Evolutionary conservation across 2,888 invertebrate genomes (phyloP).

Genomic region (Dichetophora obliterata): DNA sequence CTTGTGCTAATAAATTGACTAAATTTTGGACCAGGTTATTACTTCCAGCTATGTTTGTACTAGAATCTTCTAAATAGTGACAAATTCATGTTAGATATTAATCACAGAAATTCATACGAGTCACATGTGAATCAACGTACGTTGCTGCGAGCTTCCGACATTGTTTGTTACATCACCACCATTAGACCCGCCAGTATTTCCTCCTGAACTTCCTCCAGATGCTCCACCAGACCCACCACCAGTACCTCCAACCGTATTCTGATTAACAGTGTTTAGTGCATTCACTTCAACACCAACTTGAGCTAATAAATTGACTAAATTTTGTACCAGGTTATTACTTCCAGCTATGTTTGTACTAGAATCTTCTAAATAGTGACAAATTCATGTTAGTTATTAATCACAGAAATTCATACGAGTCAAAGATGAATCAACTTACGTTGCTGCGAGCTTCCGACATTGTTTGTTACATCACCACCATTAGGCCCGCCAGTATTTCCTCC

Average conservation of each 20-base stretch:
- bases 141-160: neutral
- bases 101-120: neutral
- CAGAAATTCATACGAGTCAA: no score
- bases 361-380: neutral
- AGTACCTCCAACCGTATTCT: no score
- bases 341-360: neutral
- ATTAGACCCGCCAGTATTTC: neutral
- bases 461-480: neutral
- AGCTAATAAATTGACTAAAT: conserved; percentile 7
- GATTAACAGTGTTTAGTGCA: conserved; percentile 23
- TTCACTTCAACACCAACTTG: conserved; percentile 22
- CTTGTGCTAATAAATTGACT: conserved; percentile 6
- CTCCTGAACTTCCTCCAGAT: neutral
- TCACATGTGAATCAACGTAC: neutral
- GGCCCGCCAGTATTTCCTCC: no score
- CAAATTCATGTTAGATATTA: neutral
- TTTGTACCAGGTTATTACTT: neutral
- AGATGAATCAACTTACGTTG: neutral
- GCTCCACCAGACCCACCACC: neutral
- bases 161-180: neutral
- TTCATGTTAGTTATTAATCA: neutral
- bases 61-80: neutral
- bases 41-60: conserved; percentile 34
- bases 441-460: neutral
- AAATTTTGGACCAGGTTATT: neutral